Percentiles rank a stretch among this genome's conserved stretches.
Conservation (phyloP, 1,140 invertebrate species). For the Drosophila arizonae region DNA sequence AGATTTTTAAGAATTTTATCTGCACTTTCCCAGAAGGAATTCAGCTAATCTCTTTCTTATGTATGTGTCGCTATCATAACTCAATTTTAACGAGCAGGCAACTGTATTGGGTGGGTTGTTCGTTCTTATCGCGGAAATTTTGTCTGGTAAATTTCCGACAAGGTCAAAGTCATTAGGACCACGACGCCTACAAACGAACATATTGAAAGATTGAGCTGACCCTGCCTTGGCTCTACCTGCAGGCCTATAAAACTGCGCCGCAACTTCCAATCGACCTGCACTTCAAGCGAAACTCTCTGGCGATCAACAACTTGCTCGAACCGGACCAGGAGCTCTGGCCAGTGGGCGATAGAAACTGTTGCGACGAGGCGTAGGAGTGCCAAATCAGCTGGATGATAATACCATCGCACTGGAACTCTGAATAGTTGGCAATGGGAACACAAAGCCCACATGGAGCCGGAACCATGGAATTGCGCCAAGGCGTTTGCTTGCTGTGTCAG, state of each 20-base stretch:
- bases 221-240: slow-evolving; percentile 43
- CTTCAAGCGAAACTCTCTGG: slow-evolving; percentile 54
- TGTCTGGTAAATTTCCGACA: slow-evolving; percentile 36
- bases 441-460: neutral
- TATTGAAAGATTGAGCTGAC: neutral
- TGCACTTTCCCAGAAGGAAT: slow-evolving; percentile 11
- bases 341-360: slow-evolving; percentile 2
- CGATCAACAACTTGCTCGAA: slow-evolving; percentile 40
- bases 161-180: slow-evolving; percentile 70
- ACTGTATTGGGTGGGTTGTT: neutral
- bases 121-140: slow-evolving; percentile 36
- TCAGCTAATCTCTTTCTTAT: neutral
- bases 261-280: slow-evolving; percentile 49
- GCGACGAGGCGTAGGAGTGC: neutral
- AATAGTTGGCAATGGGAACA: neutral
- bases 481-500: slow-evolving; percentile 14
- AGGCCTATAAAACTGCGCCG: slow-evolving; percentile 51
- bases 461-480: slow-evolving; percentile 1
- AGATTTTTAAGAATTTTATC: slow-evolving; percentile 19
- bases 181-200: neutral
- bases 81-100: slow-evolving; percentile 10
- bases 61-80: neutral
- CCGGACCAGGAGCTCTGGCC: slow-evolving; percentile 7
- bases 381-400: neutral
- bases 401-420: slow-evolving; percentile 39